Evolutionary conservation across 2,113 vertebrate species (phyloP).

Genomic region (Sylvicapra grimmia): DNA sequence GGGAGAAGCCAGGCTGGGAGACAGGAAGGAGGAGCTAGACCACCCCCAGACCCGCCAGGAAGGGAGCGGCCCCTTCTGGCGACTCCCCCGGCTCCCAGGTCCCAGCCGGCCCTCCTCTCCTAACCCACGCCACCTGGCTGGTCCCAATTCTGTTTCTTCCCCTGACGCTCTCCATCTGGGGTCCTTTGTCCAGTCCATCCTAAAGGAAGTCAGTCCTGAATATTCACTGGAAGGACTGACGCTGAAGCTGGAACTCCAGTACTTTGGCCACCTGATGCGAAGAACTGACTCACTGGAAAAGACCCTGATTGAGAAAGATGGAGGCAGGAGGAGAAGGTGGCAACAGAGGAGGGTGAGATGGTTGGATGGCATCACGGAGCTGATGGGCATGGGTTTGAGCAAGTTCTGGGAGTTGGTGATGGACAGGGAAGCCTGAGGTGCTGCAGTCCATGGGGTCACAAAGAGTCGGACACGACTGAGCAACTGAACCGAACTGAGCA

Average conservation of each 20-base stretch:
- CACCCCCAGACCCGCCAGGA: neutral
- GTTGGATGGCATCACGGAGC: accelerated
- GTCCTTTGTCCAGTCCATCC: neutral
- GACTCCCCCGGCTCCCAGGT: accelerated
- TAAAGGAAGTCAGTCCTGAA: neutral
- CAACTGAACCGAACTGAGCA: neutral
- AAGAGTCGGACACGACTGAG: neutral
- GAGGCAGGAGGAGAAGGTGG: neutral
- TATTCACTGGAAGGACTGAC: neutral
- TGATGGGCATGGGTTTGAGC: neutral
- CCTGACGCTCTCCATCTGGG: accelerated
- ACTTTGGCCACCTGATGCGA: neutral
- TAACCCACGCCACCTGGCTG: neutral
- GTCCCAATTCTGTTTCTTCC: too few species aligned
- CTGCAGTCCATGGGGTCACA: neutral
- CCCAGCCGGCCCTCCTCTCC: accelerated
- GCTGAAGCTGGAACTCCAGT: neutral
- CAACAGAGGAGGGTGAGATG: neutral
- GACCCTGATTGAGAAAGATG: neutral
- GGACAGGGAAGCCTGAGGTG: neutral
- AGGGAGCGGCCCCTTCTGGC: accelerated
- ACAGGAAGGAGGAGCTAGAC: accelerated
- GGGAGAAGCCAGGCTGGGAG: too few species aligned
- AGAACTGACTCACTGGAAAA: neutral
- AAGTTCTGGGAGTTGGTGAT: neutral